Evolutionary conservation across 2,888 invertebrate genomes (phyloP), one percentile per base, ranked within the genome.

Genomic region (Prosapia bicincta): DNA sequence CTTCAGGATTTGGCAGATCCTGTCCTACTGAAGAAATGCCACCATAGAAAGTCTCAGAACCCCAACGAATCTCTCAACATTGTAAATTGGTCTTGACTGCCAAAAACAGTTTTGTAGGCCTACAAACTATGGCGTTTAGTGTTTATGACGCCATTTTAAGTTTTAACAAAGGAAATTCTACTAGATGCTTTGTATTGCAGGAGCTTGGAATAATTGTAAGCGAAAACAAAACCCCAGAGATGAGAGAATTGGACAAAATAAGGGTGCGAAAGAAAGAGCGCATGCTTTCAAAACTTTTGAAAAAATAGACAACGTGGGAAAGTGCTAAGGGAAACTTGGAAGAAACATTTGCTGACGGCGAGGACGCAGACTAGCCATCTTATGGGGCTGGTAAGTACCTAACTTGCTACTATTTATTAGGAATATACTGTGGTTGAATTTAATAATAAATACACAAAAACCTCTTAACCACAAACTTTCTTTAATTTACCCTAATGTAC

Each of bases 21-120:
- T n/a, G n/a, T n/a, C n/a, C 2, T 38, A 10, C 15, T 38, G 38
- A 26, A 20, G 26, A 71, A 71, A 26, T 54, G 5, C 66, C 66
- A 65, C 13, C 71, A 71, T 71, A 26, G 71, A 15, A 71, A 43
- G 26, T 71, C 71, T 24, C 71, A 71, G 54, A 71, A 71, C 25
- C 71, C 71, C 1, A 71, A 71, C 28, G 71, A 38, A 71, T 71
- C 71, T 1, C 54, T 71, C 15, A 67, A 67, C 43, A 54, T 24
- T 43, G 71, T 71, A 54, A 71, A 65, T 71, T 71, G 71, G 71
- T 71, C 71, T 24, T 25, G 71, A 10, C 71, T 71, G 1, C 54
- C 54, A 1, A 71, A 71, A 26, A 43, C 71, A 23, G 71, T 66
- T 72, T 72, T 66, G 72, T 72, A 20, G 28, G 30, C 72, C 28